A percentile compares a stretch with the other conserved stretches of the same genome.
These are phyloP conservation scores for Callopanchax toddi DNA, from an alignment of 2,113 vertebrate genomes.

Conservation along the genomic window DNA sequence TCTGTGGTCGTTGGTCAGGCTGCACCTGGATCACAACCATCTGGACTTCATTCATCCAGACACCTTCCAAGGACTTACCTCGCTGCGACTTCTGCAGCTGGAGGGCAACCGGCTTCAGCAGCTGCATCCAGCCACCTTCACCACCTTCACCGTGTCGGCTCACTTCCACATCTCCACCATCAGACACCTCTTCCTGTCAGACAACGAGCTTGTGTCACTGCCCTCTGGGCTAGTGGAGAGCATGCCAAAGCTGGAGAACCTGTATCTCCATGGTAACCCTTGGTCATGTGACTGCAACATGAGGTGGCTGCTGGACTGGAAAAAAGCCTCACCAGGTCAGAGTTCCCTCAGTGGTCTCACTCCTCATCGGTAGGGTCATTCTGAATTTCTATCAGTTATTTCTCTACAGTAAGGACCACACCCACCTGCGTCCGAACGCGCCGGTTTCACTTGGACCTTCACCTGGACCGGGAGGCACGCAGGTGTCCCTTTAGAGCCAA, in stretches of 20 bases:
- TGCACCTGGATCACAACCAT: slow-evolving; percentile 92
- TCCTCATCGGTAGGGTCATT: too few species aligned
- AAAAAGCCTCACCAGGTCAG: slow-evolving; percentile 80
- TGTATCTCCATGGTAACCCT: slow-evolving; percentile 90
- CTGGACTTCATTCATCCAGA: slow-evolving; percentile 89
- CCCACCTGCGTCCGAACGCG: too few species aligned
- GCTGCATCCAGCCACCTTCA: slow-evolving; percentile 87
- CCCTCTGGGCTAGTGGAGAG: slow-evolving; percentile 71
- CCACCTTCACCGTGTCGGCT: slow-evolving; percentile 83
- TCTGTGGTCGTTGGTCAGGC: slow-evolving; percentile 81
- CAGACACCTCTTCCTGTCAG: slow-evolving; percentile 88
- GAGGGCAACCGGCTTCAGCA: slow-evolving; percentile 89
- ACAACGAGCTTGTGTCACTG: slow-evolving; percentile 83
- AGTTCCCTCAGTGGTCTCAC: neutral
- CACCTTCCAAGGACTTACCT: slow-evolving; percentile 86
- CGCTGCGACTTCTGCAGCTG: slow-evolving; percentile 87
- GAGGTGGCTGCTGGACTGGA: slow-evolving; percentile 84
- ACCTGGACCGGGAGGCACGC: too few species aligned
- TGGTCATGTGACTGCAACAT: slow-evolving; percentile 90
- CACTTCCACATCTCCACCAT: slow-evolving; percentile 86
- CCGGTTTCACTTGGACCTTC: too few species aligned
- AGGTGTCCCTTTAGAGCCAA: too few species aligned
- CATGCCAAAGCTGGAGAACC: slow-evolving; percentile 86
- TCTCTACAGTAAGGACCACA: too few species aligned
- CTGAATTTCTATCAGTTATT: too few species aligned